A percentile compares a stretch with the other conserved stretches of the same genome.
Evolutionary conservation across 2,888 invertebrate genomes (phyloP).

Genomic region (Aspidapion aeneum): DNA sequence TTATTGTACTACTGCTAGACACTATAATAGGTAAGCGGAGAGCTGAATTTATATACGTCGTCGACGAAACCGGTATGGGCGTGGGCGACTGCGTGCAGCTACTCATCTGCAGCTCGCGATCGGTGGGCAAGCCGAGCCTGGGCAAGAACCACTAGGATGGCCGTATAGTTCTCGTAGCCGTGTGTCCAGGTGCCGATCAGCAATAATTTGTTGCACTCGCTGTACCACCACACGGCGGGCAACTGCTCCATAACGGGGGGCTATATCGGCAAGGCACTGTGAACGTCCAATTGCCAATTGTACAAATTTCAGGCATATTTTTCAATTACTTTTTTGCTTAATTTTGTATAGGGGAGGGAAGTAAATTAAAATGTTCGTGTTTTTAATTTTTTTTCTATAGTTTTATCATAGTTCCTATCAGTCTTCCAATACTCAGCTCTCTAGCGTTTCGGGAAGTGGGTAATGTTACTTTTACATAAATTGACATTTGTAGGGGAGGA

Average conservation of each 20-base stretch:
- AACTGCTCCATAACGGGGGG: slow-evolving; percentile 93
- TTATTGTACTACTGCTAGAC: too few relatives aligned
- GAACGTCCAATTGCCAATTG: slow-evolving; percentile 32
- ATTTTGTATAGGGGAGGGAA: too few relatives aligned
- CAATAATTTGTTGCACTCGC: slow-evolving; percentile 94
- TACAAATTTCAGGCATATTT: slow-evolving; percentile 1
- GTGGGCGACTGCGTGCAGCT: slow-evolving; percentile 20
- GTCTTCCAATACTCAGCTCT: too few relatives aligned
- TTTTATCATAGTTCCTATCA: too few relatives aligned
- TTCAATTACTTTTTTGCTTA: too few relatives aligned
- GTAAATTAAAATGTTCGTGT: too few relatives aligned
- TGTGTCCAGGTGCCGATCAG: slow-evolving; percentile 98
- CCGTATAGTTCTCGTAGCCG: slow-evolving; percentile 97
- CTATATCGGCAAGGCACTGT: slow-evolving; percentile 84
- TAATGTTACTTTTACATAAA: too few relatives aligned
- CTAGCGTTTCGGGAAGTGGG: too few relatives aligned
- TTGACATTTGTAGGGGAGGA: too few relatives aligned
- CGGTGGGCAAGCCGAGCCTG: slow-evolving; percentile 66
- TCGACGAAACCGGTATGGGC: slow-evolving; percentile 16
- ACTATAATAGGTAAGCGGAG: too few relatives aligned
- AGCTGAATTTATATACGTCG: slow-evolving; percentile 23
- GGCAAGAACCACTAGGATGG: slow-evolving; percentile 93
- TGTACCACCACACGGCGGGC: slow-evolving; percentile 96
- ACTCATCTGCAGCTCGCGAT: slow-evolving; percentile 66
- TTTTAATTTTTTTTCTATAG: too few relatives aligned